A percentile compares a stretch with the other conserved stretches of the same genome.
These are phyloP conservation scores for Micronisus gabar DNA, from an alignment of 2,113 vertebrate genomes.

Conservation along the genomic window DNA sequence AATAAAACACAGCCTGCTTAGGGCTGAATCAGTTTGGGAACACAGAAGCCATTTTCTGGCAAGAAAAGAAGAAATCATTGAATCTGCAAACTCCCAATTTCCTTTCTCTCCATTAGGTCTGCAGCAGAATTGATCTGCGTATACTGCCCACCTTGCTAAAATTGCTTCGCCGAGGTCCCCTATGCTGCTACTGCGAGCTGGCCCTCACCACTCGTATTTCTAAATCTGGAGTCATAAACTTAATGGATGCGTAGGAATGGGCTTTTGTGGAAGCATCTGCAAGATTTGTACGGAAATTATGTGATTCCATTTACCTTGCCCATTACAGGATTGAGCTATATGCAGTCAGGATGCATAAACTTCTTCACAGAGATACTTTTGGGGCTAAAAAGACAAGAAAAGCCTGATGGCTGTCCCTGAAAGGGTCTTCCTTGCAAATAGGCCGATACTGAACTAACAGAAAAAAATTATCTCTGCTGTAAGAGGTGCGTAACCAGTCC, in stretches of 20 bases:
- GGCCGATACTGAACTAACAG: neutral
- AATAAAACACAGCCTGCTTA: neutral
- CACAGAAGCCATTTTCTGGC: neutral
- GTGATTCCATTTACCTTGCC: neutral
- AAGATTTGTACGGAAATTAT: neutral
- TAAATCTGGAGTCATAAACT: neutral
- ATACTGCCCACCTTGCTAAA: neutral
- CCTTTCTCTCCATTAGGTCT: neutral
- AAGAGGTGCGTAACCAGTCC: neutral
- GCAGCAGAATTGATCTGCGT: neutral
- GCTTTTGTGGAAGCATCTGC: neutral
- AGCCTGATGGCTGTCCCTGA: neutral
- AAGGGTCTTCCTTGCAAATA: neutral
- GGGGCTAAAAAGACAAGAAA: neutral
- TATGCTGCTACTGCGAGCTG: fast-evolving
- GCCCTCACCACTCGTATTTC: neutral
- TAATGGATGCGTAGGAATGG: neutral
- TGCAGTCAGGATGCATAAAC: too few relatives aligned
- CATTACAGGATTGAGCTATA: too few relatives aligned
- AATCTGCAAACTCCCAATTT: neutral
- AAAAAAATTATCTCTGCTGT: neutral
- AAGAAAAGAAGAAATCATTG: neutral
- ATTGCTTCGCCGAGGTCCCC: neutral
- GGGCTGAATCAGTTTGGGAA: neutral
- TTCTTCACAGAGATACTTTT: neutral